Evolutionary conservation across 2,797 vertebrate species (phyloP).

Genomic region (Phylloscopus collybita): DNA sequence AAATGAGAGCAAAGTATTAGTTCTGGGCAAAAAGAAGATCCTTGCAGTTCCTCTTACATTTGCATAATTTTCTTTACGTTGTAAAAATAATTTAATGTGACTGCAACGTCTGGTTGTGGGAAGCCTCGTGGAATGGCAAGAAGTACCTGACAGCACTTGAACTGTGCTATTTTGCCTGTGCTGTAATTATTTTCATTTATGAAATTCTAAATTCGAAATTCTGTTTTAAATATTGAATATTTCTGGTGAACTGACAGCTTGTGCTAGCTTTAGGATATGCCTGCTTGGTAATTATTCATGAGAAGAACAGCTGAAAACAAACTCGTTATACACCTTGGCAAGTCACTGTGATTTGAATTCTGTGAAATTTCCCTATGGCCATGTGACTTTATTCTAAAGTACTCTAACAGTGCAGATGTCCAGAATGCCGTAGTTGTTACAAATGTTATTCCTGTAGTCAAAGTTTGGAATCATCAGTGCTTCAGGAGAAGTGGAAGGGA

Average conservation of each 20-base stretch:
- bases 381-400: slow-evolving; percentile 80
- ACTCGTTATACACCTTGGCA: slow-evolving; percentile 87
- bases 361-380: slow-evolving; percentile 83
- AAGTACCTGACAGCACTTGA: slow-evolving; percentile 36
- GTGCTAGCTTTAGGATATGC: slow-evolving; percentile 87
- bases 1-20: slow-evolving; percentile 44
- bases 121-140: slow-evolving; percentile 32
- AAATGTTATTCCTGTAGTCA: slow-evolving; percentile 72
- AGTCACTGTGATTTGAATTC: slow-evolving; percentile 79
- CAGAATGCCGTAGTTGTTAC: slow-evolving; percentile 71
- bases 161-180: slow-evolving; percentile 72
- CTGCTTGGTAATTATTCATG: slow-evolving; percentile 89
- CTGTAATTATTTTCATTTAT: slow-evolving; percentile 82
- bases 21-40: neutral
- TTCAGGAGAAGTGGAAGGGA: slow-evolving; percentile 13
- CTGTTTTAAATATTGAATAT: slow-evolving; percentile 88
- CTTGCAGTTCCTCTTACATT: slow-evolving; percentile 17
- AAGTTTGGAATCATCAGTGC: slow-evolving; percentile 72
- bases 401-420: slow-evolving; percentile 79
- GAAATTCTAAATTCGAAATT: slow-evolving; percentile 82
- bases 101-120: slow-evolving; percentile 1
- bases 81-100: slow-evolving; percentile 50
- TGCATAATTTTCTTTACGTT: neutral
- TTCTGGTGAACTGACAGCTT: slow-evolving; percentile 87
- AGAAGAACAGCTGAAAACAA: slow-evolving; percentile 87